These are phyloP conservation scores for Pyrocoelia pectoralis DNA, from an alignment of 2,888 invertebrate genomes.

Conservation along the genomic window DNA sequence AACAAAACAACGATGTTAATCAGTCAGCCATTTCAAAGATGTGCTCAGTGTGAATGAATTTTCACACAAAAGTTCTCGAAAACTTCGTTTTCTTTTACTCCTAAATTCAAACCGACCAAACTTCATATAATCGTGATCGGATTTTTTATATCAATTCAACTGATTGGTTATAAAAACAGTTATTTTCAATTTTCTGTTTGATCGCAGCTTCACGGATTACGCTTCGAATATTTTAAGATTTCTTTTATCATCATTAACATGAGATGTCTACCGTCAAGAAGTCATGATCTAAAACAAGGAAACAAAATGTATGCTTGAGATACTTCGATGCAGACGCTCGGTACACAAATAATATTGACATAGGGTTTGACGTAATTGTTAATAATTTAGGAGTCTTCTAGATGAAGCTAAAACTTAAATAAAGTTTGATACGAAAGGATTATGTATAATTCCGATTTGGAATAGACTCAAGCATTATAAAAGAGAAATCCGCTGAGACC, in stretches of 20 bases:
- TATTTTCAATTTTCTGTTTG: conserved; percentile 42
- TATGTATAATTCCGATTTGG: conserved; percentile 27
- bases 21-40: conserved; percentile 52
- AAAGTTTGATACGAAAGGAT: background rate
- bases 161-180: conserved; percentile 15
- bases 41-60: conserved; percentile 44
- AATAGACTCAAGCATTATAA: conserved; percentile 19
- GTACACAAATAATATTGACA: no score
- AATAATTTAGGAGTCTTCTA: no score
- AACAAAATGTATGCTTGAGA: no score
- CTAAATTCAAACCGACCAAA: conserved; percentile 19
- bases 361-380: no score
- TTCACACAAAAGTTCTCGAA: conserved; percentile 34
- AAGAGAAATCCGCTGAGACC: conserved; percentile 15
- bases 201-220: conserved; percentile 16
- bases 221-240: background rate
- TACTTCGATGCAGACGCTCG: no score
- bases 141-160: conserved; percentile 40
- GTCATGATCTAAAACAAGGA: no score
- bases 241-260: background rate
- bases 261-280: background rate
- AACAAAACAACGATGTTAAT: conserved; percentile 53
- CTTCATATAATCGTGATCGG: conserved; percentile 39
- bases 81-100: conserved; percentile 23
- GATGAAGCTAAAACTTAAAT: background rate